These are phyloP conservation scores for Tachina fera DNA, from an alignment of 2,888 invertebrate species.

Conservation along the genomic window DNA sequence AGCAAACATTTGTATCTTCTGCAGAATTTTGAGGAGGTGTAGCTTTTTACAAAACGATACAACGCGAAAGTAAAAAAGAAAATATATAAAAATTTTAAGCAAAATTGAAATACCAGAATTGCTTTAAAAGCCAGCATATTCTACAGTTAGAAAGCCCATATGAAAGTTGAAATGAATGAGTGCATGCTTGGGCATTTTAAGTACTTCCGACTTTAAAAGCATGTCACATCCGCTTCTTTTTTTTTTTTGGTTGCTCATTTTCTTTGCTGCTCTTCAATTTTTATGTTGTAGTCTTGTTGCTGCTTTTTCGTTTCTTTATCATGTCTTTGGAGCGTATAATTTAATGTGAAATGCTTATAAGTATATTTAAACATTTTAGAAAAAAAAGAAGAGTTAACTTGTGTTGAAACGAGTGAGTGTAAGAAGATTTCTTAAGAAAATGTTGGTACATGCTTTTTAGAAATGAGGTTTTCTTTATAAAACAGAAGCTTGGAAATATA, in stretches of 20 bases:
- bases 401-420: neutral
- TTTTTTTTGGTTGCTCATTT: slow-evolving; percentile 63
- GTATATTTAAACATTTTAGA: neutral
- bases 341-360: slow-evolving; percentile 63
- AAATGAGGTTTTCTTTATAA: neutral
- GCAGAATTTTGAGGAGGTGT: slow-evolving; percentile 52
- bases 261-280: slow-evolving; percentile 49
- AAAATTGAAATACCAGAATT: slow-evolving; percentile 40
- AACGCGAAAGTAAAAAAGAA: slow-evolving; percentile 21
- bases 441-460: neutral
- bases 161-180: slow-evolving; percentile 69
- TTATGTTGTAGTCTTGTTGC: slow-evolving; percentile 6
- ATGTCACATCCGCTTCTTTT: slow-evolving; percentile 80
- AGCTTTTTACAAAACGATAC: slow-evolving; percentile 29
- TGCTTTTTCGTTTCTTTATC: slow-evolving; percentile 74
- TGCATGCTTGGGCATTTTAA: slow-evolving; percentile 81
- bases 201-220: slow-evolving; percentile 83
- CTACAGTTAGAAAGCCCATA: neutral
- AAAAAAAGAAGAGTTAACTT: slow-evolving; percentile 17
- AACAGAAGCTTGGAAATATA: no score
- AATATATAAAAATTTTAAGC: slow-evolving; percentile 3
- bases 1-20: slow-evolving; percentile 53
- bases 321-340: slow-evolving; percentile 77
- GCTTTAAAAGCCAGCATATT: slow-evolving; percentile 8
- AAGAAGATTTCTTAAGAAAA: neutral